Evolutionary conservation across 2,888 invertebrate genomes (phyloP).

Genomic region (Euspilapteryx auroguttella): DNA sequence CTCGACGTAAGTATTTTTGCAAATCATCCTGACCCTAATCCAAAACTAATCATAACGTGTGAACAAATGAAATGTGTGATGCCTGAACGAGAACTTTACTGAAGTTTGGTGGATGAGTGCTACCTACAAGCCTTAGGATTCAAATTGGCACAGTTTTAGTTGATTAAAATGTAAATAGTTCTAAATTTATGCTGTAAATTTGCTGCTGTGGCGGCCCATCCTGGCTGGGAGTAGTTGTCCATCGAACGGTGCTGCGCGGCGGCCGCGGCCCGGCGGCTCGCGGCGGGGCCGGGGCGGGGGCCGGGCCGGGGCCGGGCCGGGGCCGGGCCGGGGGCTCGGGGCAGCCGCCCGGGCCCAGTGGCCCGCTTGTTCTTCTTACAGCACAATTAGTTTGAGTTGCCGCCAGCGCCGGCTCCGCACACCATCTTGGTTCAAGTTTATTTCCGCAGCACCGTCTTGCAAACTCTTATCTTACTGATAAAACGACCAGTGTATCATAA

Average conservation of each 20-base stretch:
- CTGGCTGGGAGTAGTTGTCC: constrained; percentile 60
- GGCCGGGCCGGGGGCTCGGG: constrained; percentile 12
- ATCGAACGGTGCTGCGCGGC: constrained; percentile 29
- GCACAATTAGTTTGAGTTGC: constrained; percentile 76
- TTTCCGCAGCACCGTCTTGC: constrained; percentile 63
- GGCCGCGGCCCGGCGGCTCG: background rate
- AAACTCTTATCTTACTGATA: constrained; percentile 49
- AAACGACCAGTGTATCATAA: constrained; percentile 54
- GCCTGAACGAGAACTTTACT: constrained; percentile 53
- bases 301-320: constrained; percentile 11
- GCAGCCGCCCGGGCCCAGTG: constrained; percentile 7
- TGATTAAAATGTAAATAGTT: constrained; percentile 56
- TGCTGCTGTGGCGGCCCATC: constrained; percentile 52
- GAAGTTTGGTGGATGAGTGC: constrained; percentile 61
- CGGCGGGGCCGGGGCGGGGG: background rate
- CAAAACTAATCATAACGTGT: constrained; percentile 11
- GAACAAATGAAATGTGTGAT: constrained; percentile 30
- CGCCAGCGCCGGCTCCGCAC: constrained; percentile 57
- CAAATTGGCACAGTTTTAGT: constrained; percentile 58
- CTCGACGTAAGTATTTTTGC: constrained; percentile 85
- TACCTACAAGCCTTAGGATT: constrained; percentile 60
- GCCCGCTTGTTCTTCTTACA: constrained; percentile 69
- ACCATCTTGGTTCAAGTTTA: constrained; percentile 52
- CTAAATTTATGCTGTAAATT: constrained; percentile 56
- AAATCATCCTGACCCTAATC: constrained; percentile 10